Percentiles rank a stretch among this genome's conserved stretches.
Evolutionary conservation across 1,140 invertebrate genomes (phyloP).

Genomic region (Drosophila funebris): DNA sequence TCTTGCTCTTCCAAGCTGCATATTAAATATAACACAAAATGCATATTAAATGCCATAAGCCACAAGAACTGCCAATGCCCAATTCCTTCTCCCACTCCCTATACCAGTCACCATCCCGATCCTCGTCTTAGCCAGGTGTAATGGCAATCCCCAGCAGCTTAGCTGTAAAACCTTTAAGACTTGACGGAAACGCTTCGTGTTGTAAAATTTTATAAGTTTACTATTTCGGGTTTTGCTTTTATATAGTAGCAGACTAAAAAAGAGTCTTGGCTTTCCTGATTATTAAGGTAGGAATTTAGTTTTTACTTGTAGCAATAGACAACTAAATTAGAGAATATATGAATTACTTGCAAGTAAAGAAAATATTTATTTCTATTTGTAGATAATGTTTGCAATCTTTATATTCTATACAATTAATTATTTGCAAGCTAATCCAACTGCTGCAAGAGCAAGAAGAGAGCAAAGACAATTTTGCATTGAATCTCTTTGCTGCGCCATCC

Average conservation of each 20-base stretch:
- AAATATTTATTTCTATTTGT: neutral
- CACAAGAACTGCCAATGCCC: conserved; percentile 56
- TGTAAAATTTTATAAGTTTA: conserved; percentile 79
- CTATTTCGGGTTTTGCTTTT: conserved; percentile 59
- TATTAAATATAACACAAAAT: conserved; percentile 83
- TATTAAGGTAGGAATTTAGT: too few relatives aligned
- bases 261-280: neutral
- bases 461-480: too few relatives aligned
- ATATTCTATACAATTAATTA: too few relatives aligned
- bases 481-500: too few relatives aligned
- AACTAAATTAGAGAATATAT: neutral
- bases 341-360: neutral
- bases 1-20: conserved; percentile 57
- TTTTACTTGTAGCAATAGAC: neutral
- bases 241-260: conserved; percentile 47
- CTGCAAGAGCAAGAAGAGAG: too few relatives aligned
- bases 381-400: too few relatives aligned
- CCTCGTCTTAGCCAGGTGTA: neutral
- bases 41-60: conserved; percentile 83
- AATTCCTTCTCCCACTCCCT: neutral
- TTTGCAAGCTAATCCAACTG: too few relatives aligned
- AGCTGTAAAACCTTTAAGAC: conserved; percentile 79
- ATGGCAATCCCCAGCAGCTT: conserved; percentile 54
- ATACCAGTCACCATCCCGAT: neutral
- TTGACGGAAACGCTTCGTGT: conserved; percentile 65